Conservation (phyloP, 2,888 invertebrate species). For the Coenonympha arcania region DNA sequence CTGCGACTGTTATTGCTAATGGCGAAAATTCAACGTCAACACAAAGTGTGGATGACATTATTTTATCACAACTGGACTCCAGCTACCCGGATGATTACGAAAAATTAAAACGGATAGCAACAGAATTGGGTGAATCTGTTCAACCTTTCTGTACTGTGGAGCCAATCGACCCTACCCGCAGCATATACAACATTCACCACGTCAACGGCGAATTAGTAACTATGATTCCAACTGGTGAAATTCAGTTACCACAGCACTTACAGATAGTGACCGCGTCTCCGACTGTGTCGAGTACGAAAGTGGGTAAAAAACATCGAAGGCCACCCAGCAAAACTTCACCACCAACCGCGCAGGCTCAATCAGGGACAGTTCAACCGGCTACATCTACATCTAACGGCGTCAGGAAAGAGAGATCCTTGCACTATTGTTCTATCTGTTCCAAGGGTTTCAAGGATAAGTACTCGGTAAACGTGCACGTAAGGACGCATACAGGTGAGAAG, state of each 20-base stretch:
- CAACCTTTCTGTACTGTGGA: constrained; percentile 79
- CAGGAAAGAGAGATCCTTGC: constrained; percentile 88
- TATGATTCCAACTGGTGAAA: constrained; percentile 65
- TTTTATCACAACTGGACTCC: constrained; percentile 79
- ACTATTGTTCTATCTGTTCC: constrained; percentile 94
- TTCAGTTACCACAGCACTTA: constrained; percentile 65
- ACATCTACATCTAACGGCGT: constrained; percentile 81
- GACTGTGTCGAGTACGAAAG: constrained; percentile 76
- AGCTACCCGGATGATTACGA: constrained; percentile 87
- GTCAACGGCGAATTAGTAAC: constrained; percentile 66
- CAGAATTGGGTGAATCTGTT: constrained; percentile 85
- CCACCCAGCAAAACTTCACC: constrained; percentile 71
- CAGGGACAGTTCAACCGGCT: constrained; percentile 63
- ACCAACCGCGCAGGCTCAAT: constrained; percentile 51
- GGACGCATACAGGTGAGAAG: constrained; percentile 98
- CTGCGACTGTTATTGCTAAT: constrained; percentile 56
- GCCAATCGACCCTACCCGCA: constrained; percentile 67
- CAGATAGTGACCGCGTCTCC: constrained; percentile 76
- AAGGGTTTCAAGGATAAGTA: constrained; percentile 97
- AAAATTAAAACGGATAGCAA: constrained; percentile 86
- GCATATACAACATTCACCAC: constrained; percentile 73
- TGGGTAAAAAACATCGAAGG: constrained; percentile 82
- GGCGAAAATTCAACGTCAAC: constrained; percentile 74
- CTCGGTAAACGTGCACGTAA: constrained; percentile 97
- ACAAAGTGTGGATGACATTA: constrained; percentile 79